Conservation (phyloP, 2,113 vertebrate species). For the Pangasianodon gigas region DNA sequence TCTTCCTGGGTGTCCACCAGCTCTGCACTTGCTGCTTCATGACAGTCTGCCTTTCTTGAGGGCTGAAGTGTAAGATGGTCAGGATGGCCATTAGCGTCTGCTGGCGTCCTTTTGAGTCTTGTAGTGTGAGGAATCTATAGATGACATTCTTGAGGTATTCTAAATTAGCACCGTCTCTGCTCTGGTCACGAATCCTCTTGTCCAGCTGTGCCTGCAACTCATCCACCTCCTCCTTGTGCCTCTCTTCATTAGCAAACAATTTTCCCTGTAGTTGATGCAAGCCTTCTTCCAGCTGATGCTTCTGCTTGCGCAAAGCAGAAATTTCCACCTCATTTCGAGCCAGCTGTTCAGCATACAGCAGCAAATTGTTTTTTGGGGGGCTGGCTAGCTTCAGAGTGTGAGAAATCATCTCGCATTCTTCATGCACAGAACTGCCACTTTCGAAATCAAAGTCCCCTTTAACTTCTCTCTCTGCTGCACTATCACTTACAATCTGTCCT, state of each 20-base stretch:
- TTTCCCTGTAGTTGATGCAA: constrained; percentile 77
- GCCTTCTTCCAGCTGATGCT: constrained; percentile 80
- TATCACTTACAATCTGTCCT: not conserved
- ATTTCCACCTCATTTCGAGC: constrained; percentile 88
- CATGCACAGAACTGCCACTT: fast-evolving
- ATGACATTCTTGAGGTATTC: constrained; percentile 97
- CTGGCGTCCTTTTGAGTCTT: constrained; percentile 81
- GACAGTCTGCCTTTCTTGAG: constrained; percentile 81
- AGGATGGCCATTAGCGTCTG: constrained; percentile 92
- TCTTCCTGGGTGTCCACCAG: constrained; percentile 80
- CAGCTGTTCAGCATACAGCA: constrained; percentile 90
- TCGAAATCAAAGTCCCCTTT: fast-evolving
- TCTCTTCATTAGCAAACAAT: constrained; percentile 75
- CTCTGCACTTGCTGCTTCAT: constrained; percentile 70
- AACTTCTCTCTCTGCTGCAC: not conserved
- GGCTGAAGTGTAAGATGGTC: constrained; percentile 92
- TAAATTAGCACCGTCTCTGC: constrained; percentile 90
- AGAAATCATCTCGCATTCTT: constrained; percentile 72
- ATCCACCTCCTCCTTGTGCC: constrained; percentile 72
- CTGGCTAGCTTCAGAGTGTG: constrained; percentile 71
- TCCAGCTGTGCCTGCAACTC: constrained; percentile 73
- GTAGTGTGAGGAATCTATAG: constrained; percentile 86
- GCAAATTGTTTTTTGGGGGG: constrained; percentile 79
- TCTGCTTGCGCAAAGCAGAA: constrained; percentile 77
- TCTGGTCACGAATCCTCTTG: constrained; percentile 79